Base-by-base conservation (phyloP, 2,888 invertebrate species). In the Bellardia pandia region DNA sequence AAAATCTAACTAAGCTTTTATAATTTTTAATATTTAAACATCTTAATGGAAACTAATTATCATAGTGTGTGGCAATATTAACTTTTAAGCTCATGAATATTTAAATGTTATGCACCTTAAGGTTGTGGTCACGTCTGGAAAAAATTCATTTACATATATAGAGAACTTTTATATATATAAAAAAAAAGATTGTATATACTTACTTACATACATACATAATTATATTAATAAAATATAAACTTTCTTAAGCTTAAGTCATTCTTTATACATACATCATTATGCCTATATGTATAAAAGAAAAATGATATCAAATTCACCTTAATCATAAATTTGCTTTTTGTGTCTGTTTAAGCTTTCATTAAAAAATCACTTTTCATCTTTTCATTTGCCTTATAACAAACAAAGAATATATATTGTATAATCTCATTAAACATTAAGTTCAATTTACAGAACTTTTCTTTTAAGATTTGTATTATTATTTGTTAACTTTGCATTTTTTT, bases 321-420 rank as follows among this genome's bases (percentile, higher is more conserved):
- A 88, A 90, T 88, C 88, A 88, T 79, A 89, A 89, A 89, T 71
- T 83, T 89, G 91, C 90, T 90, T 90, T 91, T 90, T 90, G 90
- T 90, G 90, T 90, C 86, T 89, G 89, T 90, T 90, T 90, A 89
- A 91, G 90, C 90, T 91, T 89, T 89, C 62, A 64, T 64, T 64
- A 1, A 40, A 82, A 79, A 83, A 78, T 83, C 77, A 68, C n/a
- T 75, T 86, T 82, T 86, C 37, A 62, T 60, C 79, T 51, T 23
- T 23, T 64, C 33, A 72, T 80, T 81, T 16, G 42, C 62, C 33
- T 69, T 7, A n/a, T 30, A 23, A 23, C 23, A 23, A 23, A 23
- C 48, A 14, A 51, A 30, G 53, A 53, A 53, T 81, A 80, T 85
- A 68, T 79, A 62, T 89, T 90, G 90, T 90, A 90, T 90, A 90